Base-by-base conservation (phyloP, 2,113 vertebrate species). In the Gnathonemus longibarbis region DNA sequence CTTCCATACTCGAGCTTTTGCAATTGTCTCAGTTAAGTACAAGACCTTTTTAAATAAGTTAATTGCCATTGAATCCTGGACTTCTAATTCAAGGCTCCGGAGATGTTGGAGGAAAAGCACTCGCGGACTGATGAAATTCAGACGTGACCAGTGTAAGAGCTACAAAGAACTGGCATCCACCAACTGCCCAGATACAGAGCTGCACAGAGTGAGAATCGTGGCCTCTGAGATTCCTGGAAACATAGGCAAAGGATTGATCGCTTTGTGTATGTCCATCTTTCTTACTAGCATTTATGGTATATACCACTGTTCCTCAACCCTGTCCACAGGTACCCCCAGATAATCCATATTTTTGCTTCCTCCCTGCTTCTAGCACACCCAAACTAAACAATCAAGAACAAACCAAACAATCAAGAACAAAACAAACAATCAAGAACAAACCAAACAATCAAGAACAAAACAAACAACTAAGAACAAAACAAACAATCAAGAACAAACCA, bases 111-210 rank as follows among this genome's bases (percentile, higher is more conserved):
- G 13, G 31, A 7, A 35, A 87, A 27, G 15, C 31, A 53, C n/a
- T 15, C 50, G 8, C 50, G 27, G 85, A 87, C 50, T 39, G 50
- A 87, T 53, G 85, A 87, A 87, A 87, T 52, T 87, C 85, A 53
- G 85, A 50, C 13, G 85, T 53, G 49, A 53, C n/a, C 2, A 39
- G 85, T 35, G 85, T 87, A 53, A 87, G 85, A 56, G 85, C 7
- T 21, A 8, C 50, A 87, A 84, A 84, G 11, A 46, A 5, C 74
- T 31, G 17, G 35, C 39, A 24, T 48, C 45, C 21, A 4, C 21
- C 17, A 8, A 35, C 13, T 35, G 85, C 31, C 49, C 24, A 48
- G 45, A 49, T 3, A n/a, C 9, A 21, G 31, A 87, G n/a, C 49
- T 31, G n/a, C 24, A 24, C 5, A 50, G 10, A 48, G 2, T 31